Conservation (phyloP, 2,113 vertebrate species). For the Gallinago paraguaiae region DNA sequence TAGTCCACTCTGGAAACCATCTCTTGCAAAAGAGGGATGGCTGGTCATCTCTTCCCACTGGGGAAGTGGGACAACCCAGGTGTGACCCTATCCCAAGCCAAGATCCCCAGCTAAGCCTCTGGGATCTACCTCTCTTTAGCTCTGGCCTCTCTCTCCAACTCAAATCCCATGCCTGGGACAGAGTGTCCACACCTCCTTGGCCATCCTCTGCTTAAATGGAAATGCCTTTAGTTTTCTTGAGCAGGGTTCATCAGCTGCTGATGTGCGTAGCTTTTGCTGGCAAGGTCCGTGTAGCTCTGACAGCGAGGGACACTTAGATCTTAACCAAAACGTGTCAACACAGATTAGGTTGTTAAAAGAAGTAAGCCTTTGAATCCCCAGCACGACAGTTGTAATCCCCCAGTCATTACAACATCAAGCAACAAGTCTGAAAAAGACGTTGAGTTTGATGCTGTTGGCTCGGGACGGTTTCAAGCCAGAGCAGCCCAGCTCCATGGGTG, state of each 20-base stretch:
- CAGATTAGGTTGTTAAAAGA: background rate
- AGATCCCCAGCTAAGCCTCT: background rate
- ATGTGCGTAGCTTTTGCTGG: background rate
- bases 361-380: background rate
- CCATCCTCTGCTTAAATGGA: background rate
- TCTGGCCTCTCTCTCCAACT: fast-evolving
- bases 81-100: background rate
- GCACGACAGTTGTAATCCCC: background rate
- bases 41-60: background rate
- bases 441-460: background rate
- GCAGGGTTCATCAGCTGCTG: background rate
- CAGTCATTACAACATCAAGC: background rate
- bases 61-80: background rate
- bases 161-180: background rate
- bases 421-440: background rate
- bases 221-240: background rate
- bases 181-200: background rate
- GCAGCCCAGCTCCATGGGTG: background rate
- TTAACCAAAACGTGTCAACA: background rate
- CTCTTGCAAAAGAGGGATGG: background rate
- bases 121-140: background rate
- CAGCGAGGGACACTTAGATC: background rate
- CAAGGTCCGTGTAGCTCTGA: background rate
- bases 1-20: background rate
- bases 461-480: background rate